Evolutionary conservation across 2,888 invertebrate genomes (phyloP), one percentile per base, ranked within the genome.

Genomic region (Sabellastarte sp.): DNA sequence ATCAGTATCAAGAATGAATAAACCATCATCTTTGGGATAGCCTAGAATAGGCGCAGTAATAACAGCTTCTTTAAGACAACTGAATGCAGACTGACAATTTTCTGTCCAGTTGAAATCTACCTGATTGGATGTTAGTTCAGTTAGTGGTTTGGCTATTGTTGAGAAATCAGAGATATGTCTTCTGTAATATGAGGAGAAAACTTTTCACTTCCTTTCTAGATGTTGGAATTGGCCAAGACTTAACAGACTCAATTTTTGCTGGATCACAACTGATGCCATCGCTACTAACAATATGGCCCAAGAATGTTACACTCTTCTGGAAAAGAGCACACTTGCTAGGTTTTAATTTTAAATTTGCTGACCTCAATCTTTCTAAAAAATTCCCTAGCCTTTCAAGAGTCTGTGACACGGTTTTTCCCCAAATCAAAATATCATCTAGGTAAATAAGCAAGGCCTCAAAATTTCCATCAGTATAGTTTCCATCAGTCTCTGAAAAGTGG

Each of bases 1-100:
- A n/a, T n/a, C n/a, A n/a, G n/a, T n/a, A n/a, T n/a, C n/a, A n/a
- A n/a, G n/a, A n/a, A n/a, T n/a, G n/a, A n/a, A n/a, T n/a, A n/a
- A 15, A 67, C 57, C 52, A 70, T 20, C 20, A 41, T 10, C 20
- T 10, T 41, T 41, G 41, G 41, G 20, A n/a, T n/a, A n/a, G n/a
- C n/a, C n/a, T n/a, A n/a, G n/a, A n/a, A n/a, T n/a, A n/a, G n/a
- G n/a, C n/a, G 41, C 5, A 41, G 41, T 10, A 10, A 41, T 41
- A 10, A 41, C 10, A 5, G 41, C 5, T 20, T 41, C 10, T 41
- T 41, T 41, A 20, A 41, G 41, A 10, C 20, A 10, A 5, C 20
- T 5, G 41, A 41, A 41, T 5, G 41, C 41, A 41, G 20, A 20
- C 20, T 41, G 10, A 41, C 41, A 41, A 41, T 41, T 20, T 5